Conservation (phyloP, 2,888 invertebrate species). For the Drosophila gaucha region DNA sequence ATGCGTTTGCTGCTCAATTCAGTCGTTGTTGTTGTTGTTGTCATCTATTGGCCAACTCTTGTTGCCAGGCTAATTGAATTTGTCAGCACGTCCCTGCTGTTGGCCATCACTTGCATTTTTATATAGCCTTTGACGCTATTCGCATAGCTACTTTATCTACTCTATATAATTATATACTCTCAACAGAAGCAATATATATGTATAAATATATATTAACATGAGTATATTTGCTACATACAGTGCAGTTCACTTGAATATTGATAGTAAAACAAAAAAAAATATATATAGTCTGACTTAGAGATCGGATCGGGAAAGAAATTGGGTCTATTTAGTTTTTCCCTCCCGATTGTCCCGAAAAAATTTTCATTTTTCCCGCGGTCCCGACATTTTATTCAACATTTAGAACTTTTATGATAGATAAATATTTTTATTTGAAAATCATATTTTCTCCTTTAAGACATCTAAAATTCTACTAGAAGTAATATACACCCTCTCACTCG, state of each 20-base stretch:
- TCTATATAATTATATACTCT: conserved; percentile 9
- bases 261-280: background rate
- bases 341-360: too few relatives aligned
- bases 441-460: too few relatives aligned
- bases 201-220: conserved; percentile 44
- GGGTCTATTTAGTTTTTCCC: too few relatives aligned
- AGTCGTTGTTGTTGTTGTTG: conserved; percentile 28
- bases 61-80: conserved; percentile 67
- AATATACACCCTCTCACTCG: too few relatives aligned
- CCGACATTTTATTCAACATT: too few relatives aligned
- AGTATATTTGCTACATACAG: conserved; percentile 5
- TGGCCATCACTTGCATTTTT: conserved; percentile 54
- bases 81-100: conserved; percentile 58
- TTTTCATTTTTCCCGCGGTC: too few relatives aligned
- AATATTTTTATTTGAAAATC: too few relatives aligned
- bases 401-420: too few relatives aligned
- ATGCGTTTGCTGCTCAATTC: conserved; percentile 14
- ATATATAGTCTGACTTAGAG: too few relatives aligned
- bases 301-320: too few relatives aligned
- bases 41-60: conserved; percentile 45
- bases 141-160: conserved; percentile 1
- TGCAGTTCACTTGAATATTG: conserved; percentile 14
- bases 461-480: too few relatives aligned
- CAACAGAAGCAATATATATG: conserved; percentile 52
- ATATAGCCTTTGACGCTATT: conserved; percentile 12